These are phyloP conservation scores for Drosophila merina DNA, from an alignment of 2,888 invertebrate species.

Conservation along the genomic window DNA sequence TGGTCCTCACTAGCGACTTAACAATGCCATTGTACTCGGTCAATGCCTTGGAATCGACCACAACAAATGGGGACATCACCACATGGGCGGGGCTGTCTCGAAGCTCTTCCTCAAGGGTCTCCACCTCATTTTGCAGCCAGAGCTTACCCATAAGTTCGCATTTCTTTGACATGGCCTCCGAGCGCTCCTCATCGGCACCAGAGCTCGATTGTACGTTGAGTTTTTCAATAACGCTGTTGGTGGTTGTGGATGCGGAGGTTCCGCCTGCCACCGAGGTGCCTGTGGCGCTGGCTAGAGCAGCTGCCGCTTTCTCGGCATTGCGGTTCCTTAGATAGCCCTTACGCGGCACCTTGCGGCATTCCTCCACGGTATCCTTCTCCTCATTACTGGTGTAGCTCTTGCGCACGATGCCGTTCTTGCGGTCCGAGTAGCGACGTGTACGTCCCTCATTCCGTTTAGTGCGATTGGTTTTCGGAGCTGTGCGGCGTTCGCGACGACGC, in stretches of 20 bases:
- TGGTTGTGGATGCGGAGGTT: slow-evolving; percentile 80
- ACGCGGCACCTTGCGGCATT: slow-evolving; percentile 82
- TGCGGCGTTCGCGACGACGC: slow-evolving; percentile 81
- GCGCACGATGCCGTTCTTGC: slow-evolving; percentile 82
- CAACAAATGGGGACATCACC: slow-evolving; percentile 92
- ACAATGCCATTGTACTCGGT: slow-evolving; percentile 91
- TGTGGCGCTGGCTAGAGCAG: slow-evolving; percentile 62
- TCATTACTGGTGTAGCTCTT: slow-evolving; percentile 84
- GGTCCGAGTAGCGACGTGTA: slow-evolving; percentile 82
- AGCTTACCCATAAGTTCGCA: slow-evolving; percentile 91
- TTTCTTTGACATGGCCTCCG: slow-evolving; percentile 81
- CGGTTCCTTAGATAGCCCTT: slow-evolving; percentile 83
- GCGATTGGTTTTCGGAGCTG: slow-evolving; percentile 81
- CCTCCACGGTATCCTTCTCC: slow-evolving; percentile 83
- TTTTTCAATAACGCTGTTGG: slow-evolving; percentile 81
- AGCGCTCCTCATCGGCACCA: slow-evolving; percentile 83
- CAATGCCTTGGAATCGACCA: slow-evolving; percentile 93
- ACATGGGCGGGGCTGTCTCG: slow-evolving; percentile 81
- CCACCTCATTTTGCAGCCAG: slow-evolving; percentile 95
- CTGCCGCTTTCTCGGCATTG: slow-evolving; percentile 79
- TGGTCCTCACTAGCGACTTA: slow-evolving; percentile 92
- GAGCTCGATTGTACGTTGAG: slow-evolving; percentile 82
- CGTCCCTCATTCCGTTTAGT: slow-evolving; percentile 81
- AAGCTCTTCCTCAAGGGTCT: slow-evolving; percentile 90
- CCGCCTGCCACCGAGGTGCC: slow-evolving; percentile 74